Evolutionary conservation across 2,797 vertebrate species (phyloP).

Genomic region (Gambelia wislizenii): DNA sequence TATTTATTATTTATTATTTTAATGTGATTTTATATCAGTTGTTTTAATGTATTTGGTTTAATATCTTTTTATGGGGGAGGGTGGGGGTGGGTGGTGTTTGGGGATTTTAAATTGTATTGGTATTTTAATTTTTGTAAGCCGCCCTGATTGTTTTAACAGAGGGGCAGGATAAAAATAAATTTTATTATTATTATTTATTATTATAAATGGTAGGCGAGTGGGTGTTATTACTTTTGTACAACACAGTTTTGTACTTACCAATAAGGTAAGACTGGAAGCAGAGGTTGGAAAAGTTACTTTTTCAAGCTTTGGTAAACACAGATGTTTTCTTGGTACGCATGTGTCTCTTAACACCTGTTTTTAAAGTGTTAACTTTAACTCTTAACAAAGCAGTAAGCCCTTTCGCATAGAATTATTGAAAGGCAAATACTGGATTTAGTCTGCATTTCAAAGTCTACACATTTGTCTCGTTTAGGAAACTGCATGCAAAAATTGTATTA

Average conservation of each 20-base stretch:
- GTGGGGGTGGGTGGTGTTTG: too few relatives aligned
- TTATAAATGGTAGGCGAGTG: neutral
- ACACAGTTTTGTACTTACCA: neutral
- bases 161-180: too few relatives aligned
- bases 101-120: too few relatives aligned
- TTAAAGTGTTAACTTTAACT: neutral
- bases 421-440: neutral
- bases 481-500: neutral
- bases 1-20: too few relatives aligned
- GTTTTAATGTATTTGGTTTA: too few relatives aligned
- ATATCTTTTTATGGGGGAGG: too few relatives aligned
- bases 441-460: neutral
- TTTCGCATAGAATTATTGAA: neutral
- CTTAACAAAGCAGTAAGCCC: neutral
- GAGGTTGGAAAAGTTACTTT: too few relatives aligned
- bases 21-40: too few relatives aligned
- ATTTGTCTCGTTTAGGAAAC: slow-evolving; percentile 19
- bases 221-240: neutral
- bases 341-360: neutral
- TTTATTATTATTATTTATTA: too few relatives aligned
- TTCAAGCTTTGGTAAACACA: too few relatives aligned
- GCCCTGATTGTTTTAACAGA: too few relatives aligned
- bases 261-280: neutral
- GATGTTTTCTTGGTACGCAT: neutral
- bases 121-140: too few relatives aligned